A percentile compares a stretch with the other conserved stretches of the same genome.
Evolutionary conservation across 2,113 vertebrate species (phyloP).

Genomic region (Vanacampus margaritifer): DNA sequence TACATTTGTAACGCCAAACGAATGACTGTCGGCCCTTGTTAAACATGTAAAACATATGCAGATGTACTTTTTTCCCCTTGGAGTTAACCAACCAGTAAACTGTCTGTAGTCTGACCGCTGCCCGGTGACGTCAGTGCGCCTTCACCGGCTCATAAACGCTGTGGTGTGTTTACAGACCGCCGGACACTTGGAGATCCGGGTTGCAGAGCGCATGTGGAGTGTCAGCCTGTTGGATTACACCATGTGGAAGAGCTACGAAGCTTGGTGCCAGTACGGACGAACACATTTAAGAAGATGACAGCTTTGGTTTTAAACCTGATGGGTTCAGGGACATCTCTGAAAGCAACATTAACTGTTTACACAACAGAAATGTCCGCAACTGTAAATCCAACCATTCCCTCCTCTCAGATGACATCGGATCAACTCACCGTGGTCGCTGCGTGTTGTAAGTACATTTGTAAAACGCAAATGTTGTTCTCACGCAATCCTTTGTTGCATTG

Average conservation of each 20-base stretch:
- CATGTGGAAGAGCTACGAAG: slow-evolving; percentile 17
- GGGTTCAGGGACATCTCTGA: slow-evolving; percentile 33
- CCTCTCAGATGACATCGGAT: slow-evolving; percentile 56
- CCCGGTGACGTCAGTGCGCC: slow-evolving; percentile 42
- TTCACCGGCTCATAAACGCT: slow-evolving; percentile 15
- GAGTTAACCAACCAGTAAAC: slow-evolving; percentile 10
- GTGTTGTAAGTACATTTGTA: slow-evolving; percentile 64
- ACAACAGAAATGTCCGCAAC: slow-evolving; percentile 67
- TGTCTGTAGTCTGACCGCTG: slow-evolving; percentile 28
- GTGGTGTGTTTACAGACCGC: slow-evolving; percentile 27
- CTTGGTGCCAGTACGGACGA: neutral
- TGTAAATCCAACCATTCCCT: slow-evolving; percentile 50
- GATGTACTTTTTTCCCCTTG: neutral
- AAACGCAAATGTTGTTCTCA: neutral
- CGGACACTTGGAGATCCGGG: slow-evolving; percentile 24
- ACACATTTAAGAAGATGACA: slow-evolving; percentile 38
- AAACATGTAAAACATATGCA: neutral
- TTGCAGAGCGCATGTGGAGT: slow-evolving; percentile 33
- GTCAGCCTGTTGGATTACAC: slow-evolving; percentile 16
- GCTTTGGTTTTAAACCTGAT: slow-evolving; percentile 14
- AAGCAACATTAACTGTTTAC: slow-evolving; percentile 26
- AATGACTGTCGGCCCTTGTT: neutral
- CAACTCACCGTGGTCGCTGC: slow-evolving; percentile 68
- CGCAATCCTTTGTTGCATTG: neutral
- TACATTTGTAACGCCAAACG: neutral